phyloP scores from a whole-genome alignment of 2,113 vertebrate genomes.

The Pardalotus punctatus region DNA sequence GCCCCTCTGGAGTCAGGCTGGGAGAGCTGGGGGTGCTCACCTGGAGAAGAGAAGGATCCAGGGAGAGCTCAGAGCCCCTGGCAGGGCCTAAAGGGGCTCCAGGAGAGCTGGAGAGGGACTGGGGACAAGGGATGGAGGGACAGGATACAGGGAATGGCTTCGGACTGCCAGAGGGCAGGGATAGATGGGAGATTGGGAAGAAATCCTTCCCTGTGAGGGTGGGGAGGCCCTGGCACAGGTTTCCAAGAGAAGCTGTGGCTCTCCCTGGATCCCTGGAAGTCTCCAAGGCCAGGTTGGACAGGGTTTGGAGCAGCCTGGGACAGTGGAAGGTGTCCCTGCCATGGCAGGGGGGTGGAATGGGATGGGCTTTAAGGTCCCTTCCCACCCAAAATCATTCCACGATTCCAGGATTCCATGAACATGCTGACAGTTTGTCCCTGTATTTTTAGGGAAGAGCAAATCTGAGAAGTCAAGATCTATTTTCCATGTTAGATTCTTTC shows the following conservation, averaged over 20 bases:
- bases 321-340: rapidly evolving
- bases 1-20: not conserved
- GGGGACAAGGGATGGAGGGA: not conserved
- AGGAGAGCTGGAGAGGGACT: not conserved
- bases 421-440: not conserved
- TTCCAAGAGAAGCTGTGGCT: not conserved
- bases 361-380: too few species aligned
- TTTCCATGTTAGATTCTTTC: not conserved
- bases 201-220: rapidly evolving
- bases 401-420: not conserved
- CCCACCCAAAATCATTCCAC: not conserved
- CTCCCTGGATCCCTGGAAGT: not conserved
- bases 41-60: not conserved
- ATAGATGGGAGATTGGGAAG: not conserved
- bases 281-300: rapidly evolving
- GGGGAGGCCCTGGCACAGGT: rapidly evolving
- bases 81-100: not conserved
- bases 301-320: rapidly evolving
- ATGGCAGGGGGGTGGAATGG: rapidly evolving
- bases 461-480: not conserved
- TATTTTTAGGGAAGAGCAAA: not conserved
- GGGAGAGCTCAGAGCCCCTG: not conserved
- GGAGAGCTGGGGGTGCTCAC: not conserved
- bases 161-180: not conserved
- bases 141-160: not conserved